Evolutionary conservation across 2,113 vertebrate species (phyloP).

Genomic region (Willisornis vidua): DNA sequence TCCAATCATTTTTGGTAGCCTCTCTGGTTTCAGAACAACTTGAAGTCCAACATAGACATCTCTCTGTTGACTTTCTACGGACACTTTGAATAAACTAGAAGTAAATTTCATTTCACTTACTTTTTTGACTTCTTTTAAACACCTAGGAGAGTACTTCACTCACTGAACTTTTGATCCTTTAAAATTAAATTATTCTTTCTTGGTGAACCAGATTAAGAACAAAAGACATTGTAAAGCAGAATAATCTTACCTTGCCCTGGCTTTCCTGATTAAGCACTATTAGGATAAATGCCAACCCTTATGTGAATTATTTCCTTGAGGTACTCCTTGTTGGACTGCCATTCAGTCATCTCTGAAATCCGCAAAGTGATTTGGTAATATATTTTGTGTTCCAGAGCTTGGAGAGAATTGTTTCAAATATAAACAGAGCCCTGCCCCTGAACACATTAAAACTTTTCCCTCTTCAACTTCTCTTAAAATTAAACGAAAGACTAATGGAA

Average conservation of each 20-base stretch:
- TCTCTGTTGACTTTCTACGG: neutral
- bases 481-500: neutral
- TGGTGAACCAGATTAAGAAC: neutral
- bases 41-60: neutral
- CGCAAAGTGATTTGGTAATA: neutral
- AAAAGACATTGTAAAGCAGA: neutral
- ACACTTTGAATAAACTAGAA: neutral
- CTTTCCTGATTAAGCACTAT: slow-evolving; percentile 11
- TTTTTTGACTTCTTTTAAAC: neutral
- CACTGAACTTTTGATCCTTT: neutral
- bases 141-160: neutral
- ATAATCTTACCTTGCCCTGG: neutral
- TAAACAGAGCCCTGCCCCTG: neutral
- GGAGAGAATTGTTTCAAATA: neutral
- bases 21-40: neutral
- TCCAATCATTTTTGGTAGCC: neutral
- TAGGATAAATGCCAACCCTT: neutral
- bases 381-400: neutral
- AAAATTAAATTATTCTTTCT: slow-evolving; percentile 22
- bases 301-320: neutral
- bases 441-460: neutral
- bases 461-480: neutral
- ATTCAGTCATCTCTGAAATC: neutral
- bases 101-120: neutral
- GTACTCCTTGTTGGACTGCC: neutral